These are phyloP conservation scores for Andrena dorsata DNA, from an alignment of 2,888 invertebrate genomes.

Conservation along the genomic window DNA sequence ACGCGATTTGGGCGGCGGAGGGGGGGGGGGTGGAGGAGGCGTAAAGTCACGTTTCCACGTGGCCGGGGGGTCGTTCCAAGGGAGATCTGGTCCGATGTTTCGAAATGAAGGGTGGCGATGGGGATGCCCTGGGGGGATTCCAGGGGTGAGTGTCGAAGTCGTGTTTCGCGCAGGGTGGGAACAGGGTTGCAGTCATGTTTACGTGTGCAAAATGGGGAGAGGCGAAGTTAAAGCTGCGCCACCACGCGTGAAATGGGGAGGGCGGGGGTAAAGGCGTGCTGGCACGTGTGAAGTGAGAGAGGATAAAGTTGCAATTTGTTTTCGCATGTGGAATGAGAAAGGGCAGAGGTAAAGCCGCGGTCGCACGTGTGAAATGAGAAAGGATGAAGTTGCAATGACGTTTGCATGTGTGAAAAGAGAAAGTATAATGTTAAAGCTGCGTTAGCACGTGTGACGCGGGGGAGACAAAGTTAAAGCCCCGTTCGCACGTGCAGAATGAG, in stretches of 20 bases:
- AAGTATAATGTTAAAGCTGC: neutral
- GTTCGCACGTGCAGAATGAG: neutral
- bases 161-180: neutral
- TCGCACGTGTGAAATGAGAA: no score
- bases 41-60: constrained; percentile 4
- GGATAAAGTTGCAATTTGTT: no score
- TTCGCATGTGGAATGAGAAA: no score
- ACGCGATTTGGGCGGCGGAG: neutral
- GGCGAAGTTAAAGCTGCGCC: neutral
- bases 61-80: neutral
- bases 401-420: no score
- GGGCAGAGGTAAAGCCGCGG: no score
- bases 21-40: no score
- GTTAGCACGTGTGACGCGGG: neutral
- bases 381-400: no score
- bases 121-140: no score
- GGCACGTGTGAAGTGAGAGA: no score
- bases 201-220: neutral
- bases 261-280: neutral
- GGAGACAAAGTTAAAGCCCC: neutral
- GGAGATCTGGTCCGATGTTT: no score
- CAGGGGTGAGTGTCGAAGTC: no score
- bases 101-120: no score
- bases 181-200: neutral
- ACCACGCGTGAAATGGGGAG: neutral